Percentiles rank a stretch among this genome's conserved stretches.
Conservation (phyloP, 2,888 invertebrate genomes). For the Phragmatobia fuliginosa region DNA sequence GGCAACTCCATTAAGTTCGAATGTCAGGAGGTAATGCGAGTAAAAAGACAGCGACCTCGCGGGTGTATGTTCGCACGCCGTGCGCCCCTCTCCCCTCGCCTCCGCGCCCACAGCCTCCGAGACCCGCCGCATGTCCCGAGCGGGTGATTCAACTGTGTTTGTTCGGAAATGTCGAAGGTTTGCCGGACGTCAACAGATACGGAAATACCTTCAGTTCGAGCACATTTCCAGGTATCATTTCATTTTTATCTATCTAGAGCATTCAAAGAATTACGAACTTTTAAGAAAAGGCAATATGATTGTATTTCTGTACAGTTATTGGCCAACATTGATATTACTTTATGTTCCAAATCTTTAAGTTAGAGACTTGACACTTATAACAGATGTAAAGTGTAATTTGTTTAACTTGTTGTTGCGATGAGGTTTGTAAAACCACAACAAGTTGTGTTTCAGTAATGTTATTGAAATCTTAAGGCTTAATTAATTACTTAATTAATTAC, state of each 20-base stretch:
- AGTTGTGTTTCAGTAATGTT: background rate
- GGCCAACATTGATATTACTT: background rate
- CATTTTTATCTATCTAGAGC: constrained; percentile 65
- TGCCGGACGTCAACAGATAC: constrained; percentile 83
- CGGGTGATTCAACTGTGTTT: constrained; percentile 76
- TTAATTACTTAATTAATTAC: background rate
- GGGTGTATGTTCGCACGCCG: constrained; percentile 71
- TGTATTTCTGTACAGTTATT: background rate
- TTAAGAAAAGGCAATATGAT: constrained; percentile 7
- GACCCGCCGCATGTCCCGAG: constrained; percentile 33
- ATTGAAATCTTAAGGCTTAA: background rate
- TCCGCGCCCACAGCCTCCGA: constrained; percentile 23
- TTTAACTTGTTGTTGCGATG: no score
- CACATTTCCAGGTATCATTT: constrained; percentile 81
- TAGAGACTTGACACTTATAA: background rate
- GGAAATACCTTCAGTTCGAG: constrained; percentile 82
- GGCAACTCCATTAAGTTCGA: constrained; percentile 81
- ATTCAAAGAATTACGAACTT: constrained; percentile 45
- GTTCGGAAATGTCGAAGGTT: constrained; percentile 85
- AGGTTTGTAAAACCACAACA: background rate
- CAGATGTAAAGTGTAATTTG: background rate
- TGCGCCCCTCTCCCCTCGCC: constrained; percentile 37
- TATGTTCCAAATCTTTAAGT: background rate
- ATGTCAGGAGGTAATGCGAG: constrained; percentile 81
- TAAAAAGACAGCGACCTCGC: constrained; percentile 82